These are phyloP conservation scores for Rhodinocichla rosea DNA, from an alignment of 2,113 vertebrate species.

Conservation along the genomic window DNA sequence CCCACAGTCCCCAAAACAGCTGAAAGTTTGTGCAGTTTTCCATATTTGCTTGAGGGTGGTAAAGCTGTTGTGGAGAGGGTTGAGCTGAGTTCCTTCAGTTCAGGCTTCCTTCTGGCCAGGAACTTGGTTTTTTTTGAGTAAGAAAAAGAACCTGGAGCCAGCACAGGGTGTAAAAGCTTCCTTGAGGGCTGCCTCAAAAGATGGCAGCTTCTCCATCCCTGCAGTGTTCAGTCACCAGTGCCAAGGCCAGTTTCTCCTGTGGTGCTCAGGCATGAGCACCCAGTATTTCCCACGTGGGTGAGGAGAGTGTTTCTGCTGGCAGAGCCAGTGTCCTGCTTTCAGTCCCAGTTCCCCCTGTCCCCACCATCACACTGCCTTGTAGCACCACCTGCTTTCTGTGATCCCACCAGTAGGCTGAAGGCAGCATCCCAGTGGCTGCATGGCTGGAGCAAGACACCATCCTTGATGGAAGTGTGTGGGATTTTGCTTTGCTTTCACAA, in stretches of 20 bases:
- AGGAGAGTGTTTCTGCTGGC: not conserved
- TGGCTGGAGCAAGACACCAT: not conserved
- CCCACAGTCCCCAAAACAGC: not conserved
- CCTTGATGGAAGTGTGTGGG: not conserved
- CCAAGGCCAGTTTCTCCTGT: accelerated
- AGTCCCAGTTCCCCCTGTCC: accelerated
- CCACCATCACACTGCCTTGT: not conserved
- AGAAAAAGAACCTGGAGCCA: not conserved
- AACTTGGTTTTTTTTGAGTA: not conserved
- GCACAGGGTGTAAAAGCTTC: not conserved
- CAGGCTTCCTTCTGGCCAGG: not conserved
- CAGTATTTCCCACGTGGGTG: not conserved
- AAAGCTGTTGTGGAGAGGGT: not conserved
- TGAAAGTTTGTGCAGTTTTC: not conserved
- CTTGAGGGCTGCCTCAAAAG: not conserved
- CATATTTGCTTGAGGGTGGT: not conserved
- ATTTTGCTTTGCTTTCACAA: not conserved
- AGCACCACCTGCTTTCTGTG: not conserved
- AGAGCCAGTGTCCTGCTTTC: not conserved
- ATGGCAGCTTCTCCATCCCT: not conserved
- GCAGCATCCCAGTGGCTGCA: not conserved
- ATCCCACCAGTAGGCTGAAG: not conserved
- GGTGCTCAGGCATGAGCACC: accelerated
- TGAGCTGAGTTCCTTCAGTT: not conserved
- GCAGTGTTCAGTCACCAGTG: not conserved